These are phyloP conservation scores for Terrapene triunguis DNA, from an alignment of 2,113 vertebrate species.

Conservation along the genomic window DNA sequence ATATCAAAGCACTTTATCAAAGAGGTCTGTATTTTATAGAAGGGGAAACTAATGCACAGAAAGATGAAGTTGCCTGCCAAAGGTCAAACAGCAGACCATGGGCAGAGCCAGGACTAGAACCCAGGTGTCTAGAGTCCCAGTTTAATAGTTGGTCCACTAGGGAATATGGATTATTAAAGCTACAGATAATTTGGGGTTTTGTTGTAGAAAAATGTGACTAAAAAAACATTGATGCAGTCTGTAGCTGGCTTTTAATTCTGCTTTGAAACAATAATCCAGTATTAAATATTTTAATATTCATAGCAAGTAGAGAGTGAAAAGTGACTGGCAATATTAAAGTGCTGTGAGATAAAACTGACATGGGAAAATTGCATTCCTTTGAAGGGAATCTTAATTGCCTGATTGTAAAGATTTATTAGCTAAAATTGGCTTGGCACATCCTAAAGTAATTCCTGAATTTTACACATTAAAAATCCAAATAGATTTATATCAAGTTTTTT, in stretches of 20 bases:
- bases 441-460: not conserved
- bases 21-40: not conserved
- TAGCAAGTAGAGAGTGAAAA: not conserved
- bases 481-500: not conserved
- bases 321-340: constrained; percentile 4
- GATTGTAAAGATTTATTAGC: constrained; percentile 32
- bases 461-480: not conserved
- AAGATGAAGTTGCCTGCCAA: not conserved
- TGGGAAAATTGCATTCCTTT: constrained; percentile 22
- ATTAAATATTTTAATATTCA: not conserved
- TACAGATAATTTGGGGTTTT: not conserved
- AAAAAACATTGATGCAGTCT: constrained; percentile 1
- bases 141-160: not conserved
- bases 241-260: constrained; percentile 2
- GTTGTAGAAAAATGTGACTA: not conserved
- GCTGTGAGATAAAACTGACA: constrained; percentile 41
- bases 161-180: not conserved
- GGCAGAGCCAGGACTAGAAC: not conserved
- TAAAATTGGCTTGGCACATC: not conserved
- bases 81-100: not conserved
- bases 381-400: constrained; percentile 30
- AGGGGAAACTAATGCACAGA: not conserved
- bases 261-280: not conserved
- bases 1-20: not conserved
- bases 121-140: not conserved